Evolutionary conservation across 2,113 vertebrate species (phyloP), one percentile per base, ranked within the genome.

Genomic region (Petroica traversi): DNA sequence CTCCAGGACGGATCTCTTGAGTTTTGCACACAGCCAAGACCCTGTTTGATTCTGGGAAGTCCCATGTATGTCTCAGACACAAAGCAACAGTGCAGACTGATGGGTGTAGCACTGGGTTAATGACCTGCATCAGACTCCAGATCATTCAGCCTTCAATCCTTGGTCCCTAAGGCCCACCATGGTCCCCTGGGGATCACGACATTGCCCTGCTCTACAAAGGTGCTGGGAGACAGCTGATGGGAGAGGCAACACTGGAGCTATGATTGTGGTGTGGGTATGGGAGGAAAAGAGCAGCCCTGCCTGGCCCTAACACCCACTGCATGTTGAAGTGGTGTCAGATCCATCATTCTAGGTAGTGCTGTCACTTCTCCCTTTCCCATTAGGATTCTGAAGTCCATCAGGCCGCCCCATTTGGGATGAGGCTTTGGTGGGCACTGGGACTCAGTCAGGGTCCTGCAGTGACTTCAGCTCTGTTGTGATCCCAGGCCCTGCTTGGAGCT

Each of bases 391-490:
- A 58, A 25, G 76, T 38, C 38, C 33, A 25, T 58, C 19, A 87
- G 64, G 62, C 2, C 0, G 0, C 4, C 8, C n/a, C 18, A 10
- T 33, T 40, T 1, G 8, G 31, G 11, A 33, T 1, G 1, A 88
- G 33, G 22, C 45, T 40, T 31, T 0, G 0, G 6, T 59, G 41
- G 45, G 24, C n/a, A 38, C 1, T 2, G 4, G 20, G 13, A 13
- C 7, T 82, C 38, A 19, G 46, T 9, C 4, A 8, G 18, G 3
- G 2, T 5, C 5, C n/a, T 0, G 0, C 43, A 19, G 24, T 63
- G 29, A 62, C 26, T 84, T 43, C 0, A 5, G 17, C 51, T 62
- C 9, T 8, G 5, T 8, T 67, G 29, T 78, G 51, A 51, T 41
- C 10, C 18, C 1, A 6, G 62, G 19, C 16, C 13, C n/a, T 3